Evolutionary conservation across 2,888 invertebrate species (phyloP).

Genomic region (Phymatocera aterrima): DNA sequence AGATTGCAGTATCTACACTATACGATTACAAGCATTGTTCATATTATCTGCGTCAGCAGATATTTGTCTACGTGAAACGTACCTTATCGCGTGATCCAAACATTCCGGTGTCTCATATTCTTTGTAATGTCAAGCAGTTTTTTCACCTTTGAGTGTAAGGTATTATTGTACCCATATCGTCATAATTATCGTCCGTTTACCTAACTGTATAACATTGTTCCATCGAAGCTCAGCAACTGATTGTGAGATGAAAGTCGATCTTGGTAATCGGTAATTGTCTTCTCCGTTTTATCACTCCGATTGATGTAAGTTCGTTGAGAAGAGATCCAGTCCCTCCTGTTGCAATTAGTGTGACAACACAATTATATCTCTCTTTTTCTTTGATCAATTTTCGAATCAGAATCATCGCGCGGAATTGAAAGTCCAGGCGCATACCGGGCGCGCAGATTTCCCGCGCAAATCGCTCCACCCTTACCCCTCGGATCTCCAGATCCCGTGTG

Average conservation of each 20-base stretch:
- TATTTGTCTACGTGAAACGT: neutral
- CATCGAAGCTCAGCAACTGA: neutral
- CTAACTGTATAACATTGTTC: neutral
- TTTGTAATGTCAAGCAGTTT: neutral
- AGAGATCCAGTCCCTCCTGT: neutral
- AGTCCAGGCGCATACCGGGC: constrained; percentile 50
- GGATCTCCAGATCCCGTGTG: constrained; percentile 62
- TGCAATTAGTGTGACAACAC: constrained; percentile 6
- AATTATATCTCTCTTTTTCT: no score
- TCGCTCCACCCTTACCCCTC: constrained; percentile 55
- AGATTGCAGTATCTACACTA: neutral
- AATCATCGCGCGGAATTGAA: neutral
- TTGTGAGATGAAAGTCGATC: no score
- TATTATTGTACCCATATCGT: no score
- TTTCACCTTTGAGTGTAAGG: neutral
- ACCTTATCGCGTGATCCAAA: neutral
- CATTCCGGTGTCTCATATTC: constrained; percentile 30
- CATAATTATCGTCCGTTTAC: no score
- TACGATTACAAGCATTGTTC: neutral
- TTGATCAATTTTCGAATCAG: constrained; percentile 1
- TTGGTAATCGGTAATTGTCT: no score
- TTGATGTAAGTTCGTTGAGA: no score
- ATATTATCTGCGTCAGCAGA: constrained; percentile 9
- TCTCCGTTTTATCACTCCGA: no score
- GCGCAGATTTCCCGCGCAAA: constrained; percentile 67